Evolutionary conservation across 2,113 vertebrate genomes (phyloP), one percentile per base, ranked within the genome.

Genomic region (Glareola pratincola): DNA sequence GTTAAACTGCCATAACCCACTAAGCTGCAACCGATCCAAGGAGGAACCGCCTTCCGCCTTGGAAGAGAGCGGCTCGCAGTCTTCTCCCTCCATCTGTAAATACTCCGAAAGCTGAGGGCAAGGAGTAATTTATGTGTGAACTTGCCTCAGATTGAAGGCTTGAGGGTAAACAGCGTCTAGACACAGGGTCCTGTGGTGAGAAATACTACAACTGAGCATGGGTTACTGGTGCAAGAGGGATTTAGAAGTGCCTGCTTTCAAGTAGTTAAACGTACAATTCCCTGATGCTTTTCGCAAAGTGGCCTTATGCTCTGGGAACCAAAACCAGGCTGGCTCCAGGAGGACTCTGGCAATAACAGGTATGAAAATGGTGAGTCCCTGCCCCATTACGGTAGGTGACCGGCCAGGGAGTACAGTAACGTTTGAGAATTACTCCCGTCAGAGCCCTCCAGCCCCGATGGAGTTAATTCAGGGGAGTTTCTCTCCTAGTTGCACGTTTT

Each of bases 361-460:
- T 80, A 72, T 30, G 45, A 69, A 92, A 83, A 51, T 6, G 15
- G 2, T 10, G 45, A 67, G 23, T 48, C 39, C 27, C 47, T 20
- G 14, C 20, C 30, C 47, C 2, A 1, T 41, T 57, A 69, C 78
- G 53, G n/a, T 32, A 73, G 26, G 16, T 36, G 60, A 62, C 50
- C 41, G 26, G 30, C n/a, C 68, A 16, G 6, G 2, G 14, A 80
- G 3, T 29, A 43, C 27, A 45, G 36, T 14, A 45, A 30, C 56
- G 67, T 23, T 54, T 86, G 37, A 93, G 56, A 87, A 76, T 47
- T 53, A 36, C 27, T 85, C 53, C 81, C 36, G 72, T 34, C 53
- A 85, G 32, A 37, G 1, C 45, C 37, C 51, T 60, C 5, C 34
- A 73, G 71, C 29, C 15, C 0, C 0, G n/a, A 34, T 0, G 34